Evolutionary conservation across 2,888 invertebrate species (phyloP).

Genomic region (Pedicia rivosa): DNA sequence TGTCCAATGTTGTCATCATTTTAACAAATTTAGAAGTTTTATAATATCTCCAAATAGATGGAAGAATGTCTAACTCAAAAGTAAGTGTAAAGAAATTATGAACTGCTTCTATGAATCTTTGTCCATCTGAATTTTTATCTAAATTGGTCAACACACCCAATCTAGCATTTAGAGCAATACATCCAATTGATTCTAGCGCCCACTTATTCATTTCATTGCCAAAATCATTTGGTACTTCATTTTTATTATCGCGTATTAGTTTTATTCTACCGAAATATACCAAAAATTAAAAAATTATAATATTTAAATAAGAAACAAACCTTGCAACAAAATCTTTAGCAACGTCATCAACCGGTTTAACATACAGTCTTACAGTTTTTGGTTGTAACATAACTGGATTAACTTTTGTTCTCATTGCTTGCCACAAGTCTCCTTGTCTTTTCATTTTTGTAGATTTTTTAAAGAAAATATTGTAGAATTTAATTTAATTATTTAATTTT

Average conservation of each 20-base stretch:
- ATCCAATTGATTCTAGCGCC: constrained; percentile 34
- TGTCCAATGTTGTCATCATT: constrained; percentile 20
- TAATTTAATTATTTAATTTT: neutral
- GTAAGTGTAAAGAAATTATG: constrained; percentile 16
- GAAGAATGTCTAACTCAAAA: constrained; percentile 22
- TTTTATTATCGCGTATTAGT: constrained; percentile 12
- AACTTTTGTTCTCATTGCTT: constrained; percentile 42
- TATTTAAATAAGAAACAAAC: constrained; percentile 11
- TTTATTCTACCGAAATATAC: constrained; percentile 26
- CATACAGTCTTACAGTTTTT: constrained; percentile 34
- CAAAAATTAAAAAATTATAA: no score
- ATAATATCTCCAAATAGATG: constrained; percentile 23
- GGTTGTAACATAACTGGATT: constrained; percentile 47
- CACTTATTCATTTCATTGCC: constrained; percentile 33
- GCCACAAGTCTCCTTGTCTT: constrained; percentile 37
- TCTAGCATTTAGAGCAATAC: constrained; percentile 20
- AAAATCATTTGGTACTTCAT: constrained; percentile 23
- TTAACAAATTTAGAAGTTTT: constrained; percentile 20
- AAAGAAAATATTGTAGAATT: no score
- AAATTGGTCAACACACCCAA: constrained; percentile 14
- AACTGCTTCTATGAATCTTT: constrained; percentile 14
- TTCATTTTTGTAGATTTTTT: no score
- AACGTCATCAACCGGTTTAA: constrained; percentile 32
- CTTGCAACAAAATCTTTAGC: constrained; percentile 21
- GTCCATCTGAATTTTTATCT: constrained; percentile 17